phyloP scores from a whole-genome alignment of 2,797 vertebrate genomes.

The Chiloscyllium punctatum region DNA sequence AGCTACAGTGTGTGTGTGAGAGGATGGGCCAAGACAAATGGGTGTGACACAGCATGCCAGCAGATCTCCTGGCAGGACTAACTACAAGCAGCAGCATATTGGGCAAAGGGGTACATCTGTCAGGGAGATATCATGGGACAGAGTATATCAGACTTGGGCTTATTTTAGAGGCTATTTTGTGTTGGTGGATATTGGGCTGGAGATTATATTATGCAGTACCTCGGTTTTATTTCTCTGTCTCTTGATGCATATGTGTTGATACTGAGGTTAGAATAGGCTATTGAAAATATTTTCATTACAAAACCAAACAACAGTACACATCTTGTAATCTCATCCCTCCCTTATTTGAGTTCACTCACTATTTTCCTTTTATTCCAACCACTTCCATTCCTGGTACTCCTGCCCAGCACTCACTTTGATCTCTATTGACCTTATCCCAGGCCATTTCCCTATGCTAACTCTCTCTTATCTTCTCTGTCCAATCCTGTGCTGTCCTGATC shows the following conservation, averaged over 20 bases:
- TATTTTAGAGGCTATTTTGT: background rate
- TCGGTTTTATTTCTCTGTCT: background rate
- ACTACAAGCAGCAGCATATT: no score
- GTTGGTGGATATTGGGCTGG: background rate
- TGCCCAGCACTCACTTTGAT: no score
- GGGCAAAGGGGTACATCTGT: background rate
- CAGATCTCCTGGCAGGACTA: no score
- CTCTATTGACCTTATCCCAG: background rate
- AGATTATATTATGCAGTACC: background rate
- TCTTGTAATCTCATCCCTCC: background rate
- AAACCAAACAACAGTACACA: background rate
- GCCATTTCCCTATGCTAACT: background rate
- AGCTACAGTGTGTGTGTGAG: no score
- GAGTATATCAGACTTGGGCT: background rate
- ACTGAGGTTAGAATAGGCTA: background rate
- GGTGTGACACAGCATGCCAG: no score
- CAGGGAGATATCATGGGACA: background rate
- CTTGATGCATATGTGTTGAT: background rate
- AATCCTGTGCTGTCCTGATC: background rate
- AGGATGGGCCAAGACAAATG: no score
- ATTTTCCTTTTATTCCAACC: background rate
- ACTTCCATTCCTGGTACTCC: no score
- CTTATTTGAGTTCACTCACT: background rate
- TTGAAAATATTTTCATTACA: background rate
- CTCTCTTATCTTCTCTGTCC: background rate